Conservation (phyloP, 1,140 invertebrate genomes). For the Melipona quadrifasciata region DNA sequence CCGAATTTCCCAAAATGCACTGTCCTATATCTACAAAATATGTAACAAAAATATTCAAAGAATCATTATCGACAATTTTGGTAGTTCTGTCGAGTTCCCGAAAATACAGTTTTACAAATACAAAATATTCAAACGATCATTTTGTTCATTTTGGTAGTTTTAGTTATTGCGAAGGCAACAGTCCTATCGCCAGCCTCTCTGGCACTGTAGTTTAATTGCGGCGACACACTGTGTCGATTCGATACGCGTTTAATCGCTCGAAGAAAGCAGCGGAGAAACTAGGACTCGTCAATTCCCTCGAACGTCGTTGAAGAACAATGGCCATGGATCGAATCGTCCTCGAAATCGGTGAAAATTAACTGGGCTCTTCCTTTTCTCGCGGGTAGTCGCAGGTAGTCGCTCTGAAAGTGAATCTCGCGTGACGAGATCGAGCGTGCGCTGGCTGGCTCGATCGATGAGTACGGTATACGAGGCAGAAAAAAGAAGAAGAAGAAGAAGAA, state of each 20-base stretch:
- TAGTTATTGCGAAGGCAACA: neutral
- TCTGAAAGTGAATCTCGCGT: conserved; percentile 50
- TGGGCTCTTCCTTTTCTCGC: neutral
- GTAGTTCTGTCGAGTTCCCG: too few species aligned
- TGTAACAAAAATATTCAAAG: too few species aligned
- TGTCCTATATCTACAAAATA: too few species aligned
- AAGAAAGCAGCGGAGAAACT: neutral
- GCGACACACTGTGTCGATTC: neutral
- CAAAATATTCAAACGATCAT: too few species aligned
- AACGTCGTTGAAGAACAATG: neutral
- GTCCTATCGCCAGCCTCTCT: neutral
- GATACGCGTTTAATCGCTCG: neutral
- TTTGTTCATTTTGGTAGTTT: too few species aligned
- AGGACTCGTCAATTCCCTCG: neutral
- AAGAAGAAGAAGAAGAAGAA: neutral
- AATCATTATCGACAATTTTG: too few species aligned
- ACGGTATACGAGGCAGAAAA: neutral
- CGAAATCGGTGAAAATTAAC: conserved; percentile 5
- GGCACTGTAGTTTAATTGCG: conserved; percentile 4
- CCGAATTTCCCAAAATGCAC: too few species aligned
- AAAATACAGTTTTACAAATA: too few species aligned
- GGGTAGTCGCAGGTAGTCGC: neutral
- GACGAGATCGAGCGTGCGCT: conserved; percentile 29
- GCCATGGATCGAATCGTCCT: neutral
- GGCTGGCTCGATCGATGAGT: conserved; percentile 20